phyloP scores from a whole-genome alignment of 2,113 vertebrate genomes.

The Miniopterus natalensis region DNA sequence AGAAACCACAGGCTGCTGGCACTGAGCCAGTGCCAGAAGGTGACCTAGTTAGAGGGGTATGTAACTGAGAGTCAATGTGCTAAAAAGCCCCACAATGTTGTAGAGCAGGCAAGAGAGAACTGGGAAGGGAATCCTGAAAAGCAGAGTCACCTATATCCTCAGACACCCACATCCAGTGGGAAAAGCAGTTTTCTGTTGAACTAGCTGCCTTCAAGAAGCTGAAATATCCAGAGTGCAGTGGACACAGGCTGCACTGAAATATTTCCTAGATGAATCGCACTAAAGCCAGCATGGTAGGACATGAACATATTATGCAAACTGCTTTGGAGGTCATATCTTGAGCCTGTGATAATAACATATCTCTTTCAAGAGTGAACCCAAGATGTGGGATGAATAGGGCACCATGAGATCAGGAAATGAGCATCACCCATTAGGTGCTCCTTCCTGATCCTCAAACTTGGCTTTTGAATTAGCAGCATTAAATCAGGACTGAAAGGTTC shows the following conservation, averaged over 20 bases:
- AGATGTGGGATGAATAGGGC: conserved; percentile 27
- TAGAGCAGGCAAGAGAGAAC: conserved; percentile 46
- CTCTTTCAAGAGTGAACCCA: conserved; percentile 51
- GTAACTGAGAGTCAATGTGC: conserved; percentile 56
- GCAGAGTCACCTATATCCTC: not conserved
- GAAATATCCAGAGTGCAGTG: not conserved
- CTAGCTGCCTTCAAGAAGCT: conserved; percentile 39
- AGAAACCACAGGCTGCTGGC: conserved; percentile 79
- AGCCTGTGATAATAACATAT: conserved; percentile 21
- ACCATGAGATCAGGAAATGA: conserved; percentile 3
- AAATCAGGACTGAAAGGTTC: not conserved
- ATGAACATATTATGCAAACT: conserved; percentile 11
- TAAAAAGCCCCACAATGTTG: conserved; percentile 56
- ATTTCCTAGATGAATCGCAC: not conserved
- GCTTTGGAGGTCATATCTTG: conserved; percentile 22
- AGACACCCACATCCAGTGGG: not conserved
- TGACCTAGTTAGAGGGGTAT: conserved; percentile 77
- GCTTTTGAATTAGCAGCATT: conserved; percentile 9
- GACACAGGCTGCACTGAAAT: not conserved
- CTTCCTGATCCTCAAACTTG: not conserved
- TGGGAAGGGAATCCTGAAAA: conserved; percentile 17
- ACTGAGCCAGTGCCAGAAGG: conserved; percentile 61
- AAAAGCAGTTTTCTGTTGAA: conserved; percentile 51
- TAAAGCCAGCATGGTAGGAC: not conserved
- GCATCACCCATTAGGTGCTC: not conserved